Evolutionary conservation across 1,140 invertebrate genomes (phyloP).

Genomic region (Drosophila oshimai): DNA sequence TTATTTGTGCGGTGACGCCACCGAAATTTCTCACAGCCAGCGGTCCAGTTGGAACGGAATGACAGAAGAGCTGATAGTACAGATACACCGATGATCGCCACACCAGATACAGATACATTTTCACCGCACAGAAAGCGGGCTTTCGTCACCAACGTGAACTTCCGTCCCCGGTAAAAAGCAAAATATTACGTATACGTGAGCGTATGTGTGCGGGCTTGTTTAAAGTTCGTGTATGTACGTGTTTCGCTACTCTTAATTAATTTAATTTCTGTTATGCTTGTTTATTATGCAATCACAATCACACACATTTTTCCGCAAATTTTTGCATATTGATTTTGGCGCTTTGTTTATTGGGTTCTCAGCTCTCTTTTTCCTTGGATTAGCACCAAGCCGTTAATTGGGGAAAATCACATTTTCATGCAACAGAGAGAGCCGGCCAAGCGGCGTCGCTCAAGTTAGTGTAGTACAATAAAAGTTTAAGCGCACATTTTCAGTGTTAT

Average conservation of each 20-base stretch:
- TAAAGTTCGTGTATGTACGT: slow-evolving; percentile 52
- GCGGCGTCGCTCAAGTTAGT: slow-evolving; percentile 22
- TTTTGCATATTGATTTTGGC: slow-evolving; percentile 72
- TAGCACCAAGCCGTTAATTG: slow-evolving; percentile 58
- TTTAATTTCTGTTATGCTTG: slow-evolving; percentile 56
- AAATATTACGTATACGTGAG: not conserved
- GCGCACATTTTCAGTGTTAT: slow-evolving; percentile 41
- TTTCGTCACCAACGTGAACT: slow-evolving; percentile 42
- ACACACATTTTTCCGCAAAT: slow-evolving; percentile 50
- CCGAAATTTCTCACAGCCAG: slow-evolving; percentile 13
- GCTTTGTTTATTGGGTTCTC: slow-evolving; percentile 68
- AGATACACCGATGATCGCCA: slow-evolving; percentile 8
- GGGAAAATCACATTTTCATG: slow-evolving; percentile 50
- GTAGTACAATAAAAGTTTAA: slow-evolving; percentile 53
- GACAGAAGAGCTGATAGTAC: slow-evolving; percentile 22
- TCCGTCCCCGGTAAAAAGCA: slow-evolving; percentile 4
- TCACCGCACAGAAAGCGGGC: slow-evolving; percentile 8
- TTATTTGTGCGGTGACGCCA: slow-evolving; percentile 37
- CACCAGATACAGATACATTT: not conserved
- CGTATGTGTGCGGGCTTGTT: slow-evolving; percentile 31
- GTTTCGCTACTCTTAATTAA: slow-evolving; percentile 55
- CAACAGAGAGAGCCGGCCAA: slow-evolving; percentile 28
- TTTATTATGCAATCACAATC: slow-evolving; percentile 74
- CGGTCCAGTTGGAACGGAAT: slow-evolving; percentile 16
- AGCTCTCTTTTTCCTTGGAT: slow-evolving; percentile 24